These are phyloP conservation scores for Formica exsecta DNA, from an alignment of 1,140 invertebrate species.

Conservation along the genomic window DNA sequence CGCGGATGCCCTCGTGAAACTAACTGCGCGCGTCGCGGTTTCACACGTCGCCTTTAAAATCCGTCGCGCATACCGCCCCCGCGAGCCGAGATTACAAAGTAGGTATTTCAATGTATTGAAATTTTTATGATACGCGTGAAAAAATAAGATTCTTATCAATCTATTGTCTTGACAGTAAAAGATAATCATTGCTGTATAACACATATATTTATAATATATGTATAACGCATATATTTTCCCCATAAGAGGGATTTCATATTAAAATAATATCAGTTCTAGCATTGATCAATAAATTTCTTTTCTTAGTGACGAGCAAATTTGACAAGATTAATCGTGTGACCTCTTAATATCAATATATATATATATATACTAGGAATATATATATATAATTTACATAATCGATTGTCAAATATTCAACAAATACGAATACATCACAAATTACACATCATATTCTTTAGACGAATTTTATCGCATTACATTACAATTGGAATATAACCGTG, in stretches of 20 bases:
- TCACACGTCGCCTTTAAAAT: conserved; percentile 51
- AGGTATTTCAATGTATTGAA: not conserved
- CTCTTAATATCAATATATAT: not conserved
- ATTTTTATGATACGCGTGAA: no score
- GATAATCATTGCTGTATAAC: not conserved
- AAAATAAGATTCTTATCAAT: not conserved
- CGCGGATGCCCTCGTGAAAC: not conserved
- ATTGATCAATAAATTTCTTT: not conserved
- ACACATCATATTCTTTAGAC: not conserved
- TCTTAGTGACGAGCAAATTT: not conserved
- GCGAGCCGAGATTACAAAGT: not conserved
- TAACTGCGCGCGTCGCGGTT: conserved; percentile 55
- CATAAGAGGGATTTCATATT: not conserved
- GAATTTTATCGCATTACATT: not conserved
- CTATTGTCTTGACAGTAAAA: not conserved
- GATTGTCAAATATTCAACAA: not conserved
- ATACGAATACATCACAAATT: not conserved
- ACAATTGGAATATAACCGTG: not conserved
- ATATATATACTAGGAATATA: not conserved
- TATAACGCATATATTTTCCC: not conserved
- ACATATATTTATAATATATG: no score
- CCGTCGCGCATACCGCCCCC: not conserved
- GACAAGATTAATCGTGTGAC: not conserved
- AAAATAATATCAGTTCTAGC: not conserved
- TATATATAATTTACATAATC: not conserved